A percentile compares a stretch with the other conserved stretches of the same genome.
These are phyloP conservation scores for Strigamia crassipes DNA, from an alignment of 2,888 invertebrate genomes.

Conservation along the genomic window DNA sequence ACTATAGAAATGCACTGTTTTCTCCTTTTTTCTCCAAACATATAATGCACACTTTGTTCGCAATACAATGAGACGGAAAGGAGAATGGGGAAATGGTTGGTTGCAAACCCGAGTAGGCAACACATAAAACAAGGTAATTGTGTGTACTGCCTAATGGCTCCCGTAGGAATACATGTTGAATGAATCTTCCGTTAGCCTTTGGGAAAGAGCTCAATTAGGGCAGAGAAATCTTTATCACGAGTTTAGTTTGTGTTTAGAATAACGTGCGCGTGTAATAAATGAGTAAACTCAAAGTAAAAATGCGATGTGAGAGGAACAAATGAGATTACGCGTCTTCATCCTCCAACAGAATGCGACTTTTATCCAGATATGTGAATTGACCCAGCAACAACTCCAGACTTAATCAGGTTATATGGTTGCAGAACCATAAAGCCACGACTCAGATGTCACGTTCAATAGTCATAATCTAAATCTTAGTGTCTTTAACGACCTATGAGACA, in stretches of 20 bases:
- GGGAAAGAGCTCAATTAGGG: not conserved
- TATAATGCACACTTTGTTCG: not conserved
- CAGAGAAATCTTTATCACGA: not conserved
- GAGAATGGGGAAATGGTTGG: not conserved
- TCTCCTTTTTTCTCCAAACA: not conserved
- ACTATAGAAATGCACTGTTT: not conserved
- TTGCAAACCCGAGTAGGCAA: conserved; percentile 10
- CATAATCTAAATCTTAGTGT: conserved; percentile 21
- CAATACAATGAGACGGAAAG: not conserved
- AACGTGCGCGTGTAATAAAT: not conserved
- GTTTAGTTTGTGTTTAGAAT: not conserved
- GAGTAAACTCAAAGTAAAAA: not conserved
- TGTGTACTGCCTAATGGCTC: conserved; percentile 21
- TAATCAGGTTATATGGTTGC: conserved; percentile 21
- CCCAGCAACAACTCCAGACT: conserved; percentile 10
- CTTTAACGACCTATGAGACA: not conserved
- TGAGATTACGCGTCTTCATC: not conserved
- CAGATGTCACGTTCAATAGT: conserved; percentile 13
- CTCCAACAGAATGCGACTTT: not conserved
- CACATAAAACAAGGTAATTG: conserved; percentile 21
- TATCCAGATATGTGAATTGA: not conserved
- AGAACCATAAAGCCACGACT: conserved; percentile 5
- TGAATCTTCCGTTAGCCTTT: conserved; percentile 16
- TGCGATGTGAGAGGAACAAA: not conserved
- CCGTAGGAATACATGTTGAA: conserved; percentile 11